A percentile compares a stretch with the other conserved stretches of the same genome.
Evolutionary conservation across 2,888 invertebrate genomes (phyloP).

Genomic region (Neocrepidodera transversa): DNA sequence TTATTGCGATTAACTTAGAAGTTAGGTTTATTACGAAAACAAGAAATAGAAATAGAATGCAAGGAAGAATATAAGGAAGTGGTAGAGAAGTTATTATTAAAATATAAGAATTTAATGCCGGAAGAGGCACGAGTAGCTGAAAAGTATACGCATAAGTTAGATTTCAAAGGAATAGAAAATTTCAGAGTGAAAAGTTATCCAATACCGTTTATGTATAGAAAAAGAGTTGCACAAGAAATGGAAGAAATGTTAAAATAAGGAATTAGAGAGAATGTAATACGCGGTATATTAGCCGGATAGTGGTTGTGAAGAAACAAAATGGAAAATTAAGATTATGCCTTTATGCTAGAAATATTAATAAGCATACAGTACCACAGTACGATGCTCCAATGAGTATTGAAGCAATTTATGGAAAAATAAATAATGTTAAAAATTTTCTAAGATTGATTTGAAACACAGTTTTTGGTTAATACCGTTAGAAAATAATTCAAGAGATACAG

Average conservation of each 20-base stretch:
- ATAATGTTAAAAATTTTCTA: not conserved
- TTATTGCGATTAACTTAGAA: too few relatives aligned
- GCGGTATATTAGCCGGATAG: not conserved
- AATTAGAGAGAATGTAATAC: not conserved
- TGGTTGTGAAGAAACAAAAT: not conserved
- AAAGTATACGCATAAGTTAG: not conserved
- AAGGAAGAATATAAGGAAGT: not conserved
- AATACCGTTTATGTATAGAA: not conserved
- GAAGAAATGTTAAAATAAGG: not conserved
- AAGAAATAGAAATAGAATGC: too few relatives aligned
- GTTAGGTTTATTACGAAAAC: too few relatives aligned
- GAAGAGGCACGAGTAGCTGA: not conserved
- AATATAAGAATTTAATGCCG: not conserved
- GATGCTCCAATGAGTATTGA: constrained; percentile 5
- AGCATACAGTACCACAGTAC: constrained; percentile 3
- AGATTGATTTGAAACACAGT: constrained; percentile 12
- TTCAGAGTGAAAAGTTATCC: constrained; percentile 4
- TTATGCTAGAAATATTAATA: constrained; percentile 3
- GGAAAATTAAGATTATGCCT: not conserved
- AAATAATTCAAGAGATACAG: constrained; percentile 32
- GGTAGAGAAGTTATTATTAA: not conserved
- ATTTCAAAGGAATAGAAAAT: not conserved
- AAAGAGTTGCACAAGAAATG: not conserved
- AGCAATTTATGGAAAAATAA: not conserved
- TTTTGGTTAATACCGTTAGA: too few relatives aligned